Conservation (phyloP, 2,113 vertebrate species). For the Forbesichthys papilliferus region DNA sequence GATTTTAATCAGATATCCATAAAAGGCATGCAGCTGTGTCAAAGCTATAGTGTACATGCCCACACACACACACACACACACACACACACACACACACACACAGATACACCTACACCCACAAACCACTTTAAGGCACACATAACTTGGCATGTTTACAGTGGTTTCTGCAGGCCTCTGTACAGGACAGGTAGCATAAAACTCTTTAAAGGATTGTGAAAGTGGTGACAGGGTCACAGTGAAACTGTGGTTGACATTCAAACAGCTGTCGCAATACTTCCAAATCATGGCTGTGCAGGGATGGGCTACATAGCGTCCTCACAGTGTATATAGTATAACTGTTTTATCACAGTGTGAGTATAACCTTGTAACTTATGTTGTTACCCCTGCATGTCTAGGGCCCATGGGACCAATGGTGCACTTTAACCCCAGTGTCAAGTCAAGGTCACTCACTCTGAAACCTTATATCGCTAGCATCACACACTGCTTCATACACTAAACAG, state of each 20-base stretch:
- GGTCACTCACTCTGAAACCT: constrained; percentile 3
- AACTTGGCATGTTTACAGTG: constrained; percentile 7
- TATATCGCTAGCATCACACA: constrained; percentile 13
- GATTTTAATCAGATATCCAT: too few relatives aligned
- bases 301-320: not conserved
- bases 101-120: not conserved
- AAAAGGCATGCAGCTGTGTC: too few relatives aligned
- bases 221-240: constrained; percentile 23
- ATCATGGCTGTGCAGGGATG: constrained; percentile 27
- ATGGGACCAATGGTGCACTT: not conserved
- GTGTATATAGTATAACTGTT: constrained; percentile 16
- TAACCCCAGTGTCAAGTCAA: constrained; percentile 11
- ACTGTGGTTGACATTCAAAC: constrained; percentile 12
- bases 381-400: too few relatives aligned
- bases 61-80: not conserved
- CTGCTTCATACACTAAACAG: not conserved
- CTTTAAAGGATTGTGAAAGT: constrained; percentile 36
- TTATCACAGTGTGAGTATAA: not conserved
- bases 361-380: constrained; percentile 3
- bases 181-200: constrained; percentile 32
- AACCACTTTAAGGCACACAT: not conserved
- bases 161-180: not conserved
- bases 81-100: not conserved
- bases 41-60: not conserved
- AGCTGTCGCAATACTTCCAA: constrained; percentile 14